phyloP scores from a whole-genome alignment of 1,140 invertebrate genomes.

The Melanaphis sacchari region DNA sequence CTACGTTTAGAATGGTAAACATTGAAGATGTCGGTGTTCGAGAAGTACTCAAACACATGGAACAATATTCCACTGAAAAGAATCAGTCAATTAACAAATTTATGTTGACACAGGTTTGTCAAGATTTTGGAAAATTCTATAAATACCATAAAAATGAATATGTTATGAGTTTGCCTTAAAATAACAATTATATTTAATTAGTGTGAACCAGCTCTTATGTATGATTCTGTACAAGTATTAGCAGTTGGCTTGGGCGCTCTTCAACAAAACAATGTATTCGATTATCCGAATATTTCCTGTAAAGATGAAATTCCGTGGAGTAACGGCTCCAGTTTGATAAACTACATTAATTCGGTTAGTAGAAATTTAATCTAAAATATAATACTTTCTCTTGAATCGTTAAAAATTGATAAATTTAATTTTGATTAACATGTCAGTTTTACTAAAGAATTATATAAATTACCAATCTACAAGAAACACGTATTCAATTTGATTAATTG shows the following conservation, averaged over 20 bases:
- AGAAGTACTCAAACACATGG: slow-evolving; percentile 71
- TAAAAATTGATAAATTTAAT: neutral
- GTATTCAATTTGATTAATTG: neutral
- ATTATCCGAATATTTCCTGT: slow-evolving; percentile 74
- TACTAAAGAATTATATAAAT: neutral
- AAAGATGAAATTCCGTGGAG: slow-evolving; percentile 78
- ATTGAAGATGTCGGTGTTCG: slow-evolving; percentile 68
- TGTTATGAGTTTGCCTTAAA: neutral
- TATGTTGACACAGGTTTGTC: slow-evolving; percentile 68
- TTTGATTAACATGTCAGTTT: neutral
- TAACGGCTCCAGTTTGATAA: slow-evolving; percentile 79
- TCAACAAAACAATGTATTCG: slow-evolving; percentile 71
- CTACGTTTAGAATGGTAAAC: slow-evolving; percentile 82
- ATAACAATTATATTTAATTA: slow-evolving; percentile 62
- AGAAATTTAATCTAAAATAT: neutral
- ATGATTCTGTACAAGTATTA: slow-evolving; percentile 80
- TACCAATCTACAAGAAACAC: neutral
- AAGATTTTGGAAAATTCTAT: neutral
- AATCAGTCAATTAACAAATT: slow-evolving; percentile 68
- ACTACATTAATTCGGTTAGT: slow-evolving; percentile 80
- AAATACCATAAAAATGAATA: neutral
- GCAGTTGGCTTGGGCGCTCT: slow-evolving; percentile 74
- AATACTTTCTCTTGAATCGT: neutral
- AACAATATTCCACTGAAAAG: slow-evolving; percentile 68
- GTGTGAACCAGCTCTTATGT: slow-evolving; percentile 81